These are phyloP conservation scores for Patiria pectinifera DNA, from an alignment of 53 echinoderm and acorn worm genomes.

Conservation along the genomic window DNA sequence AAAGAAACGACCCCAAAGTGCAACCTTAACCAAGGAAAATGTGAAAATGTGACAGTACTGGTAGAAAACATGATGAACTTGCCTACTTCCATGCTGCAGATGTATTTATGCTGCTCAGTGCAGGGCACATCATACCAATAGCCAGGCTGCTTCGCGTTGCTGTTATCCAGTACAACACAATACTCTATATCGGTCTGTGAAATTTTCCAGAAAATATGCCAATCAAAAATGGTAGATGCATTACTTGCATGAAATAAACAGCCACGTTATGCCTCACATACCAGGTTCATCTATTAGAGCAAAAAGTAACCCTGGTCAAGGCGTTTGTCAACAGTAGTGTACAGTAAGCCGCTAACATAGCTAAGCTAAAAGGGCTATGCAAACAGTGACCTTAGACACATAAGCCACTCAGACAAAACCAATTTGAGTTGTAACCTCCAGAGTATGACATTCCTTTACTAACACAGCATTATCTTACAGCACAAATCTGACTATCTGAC, in stretches of 20 bases:
- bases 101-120: constrained; percentile 51
- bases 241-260: background rate
- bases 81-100: constrained; percentile 76
- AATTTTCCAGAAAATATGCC: background rate
- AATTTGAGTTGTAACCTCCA: no score
- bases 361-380: no score
- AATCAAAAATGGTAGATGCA: background rate
- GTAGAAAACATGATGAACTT: background rate
- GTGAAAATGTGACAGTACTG: background rate
- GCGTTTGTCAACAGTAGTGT: no score
- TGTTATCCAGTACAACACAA: constrained; percentile 33
- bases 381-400: no score
- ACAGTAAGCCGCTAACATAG: no score
- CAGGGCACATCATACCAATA: constrained; percentile 81
- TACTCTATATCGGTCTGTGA: constrained; percentile 22
- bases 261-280: background rate
- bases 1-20: no score
- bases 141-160: constrained; percentile 46
- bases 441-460: no score
- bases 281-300: no score
- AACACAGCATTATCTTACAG: no score
- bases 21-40: background rate
- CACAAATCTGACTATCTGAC: no score
- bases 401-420: no score
- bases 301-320: no score